phyloP scores from a whole-genome alignment of 2,888 invertebrate genomes.

The Cremastobaeus sp. region DNA sequence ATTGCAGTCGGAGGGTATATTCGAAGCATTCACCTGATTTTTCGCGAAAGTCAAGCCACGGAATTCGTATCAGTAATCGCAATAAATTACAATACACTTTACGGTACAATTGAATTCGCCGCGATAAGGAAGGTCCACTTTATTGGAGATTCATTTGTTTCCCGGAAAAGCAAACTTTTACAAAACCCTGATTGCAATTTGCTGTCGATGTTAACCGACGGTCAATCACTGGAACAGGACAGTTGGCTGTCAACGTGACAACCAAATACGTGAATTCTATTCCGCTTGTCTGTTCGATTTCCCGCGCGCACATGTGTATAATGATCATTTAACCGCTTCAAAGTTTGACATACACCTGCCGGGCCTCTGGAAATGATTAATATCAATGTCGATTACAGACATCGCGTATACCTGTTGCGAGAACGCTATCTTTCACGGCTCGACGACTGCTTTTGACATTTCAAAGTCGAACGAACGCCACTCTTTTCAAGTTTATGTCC shows the following conservation, averaged over 20 bases:
- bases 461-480: slow-evolving; percentile 26
- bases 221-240: slow-evolving; percentile 24
- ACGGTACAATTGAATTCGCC: too few species aligned
- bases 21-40: too few species aligned
- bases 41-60: too few species aligned
- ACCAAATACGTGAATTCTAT: neutral
- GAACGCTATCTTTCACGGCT: slow-evolving; percentile 29
- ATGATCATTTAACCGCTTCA: slow-evolving; percentile 46
- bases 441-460: slow-evolving; percentile 49
- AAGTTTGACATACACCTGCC: slow-evolving; percentile 52
- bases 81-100: too few species aligned
- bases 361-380: slow-evolving; percentile 47
- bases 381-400: slow-evolving; percentile 59
- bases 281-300: neutral
- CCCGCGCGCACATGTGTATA: neutral
- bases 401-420: slow-evolving; percentile 51
- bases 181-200: too few species aligned
- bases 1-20: neutral
- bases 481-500: slow-evolving; percentile 7
- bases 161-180: too few species aligned
- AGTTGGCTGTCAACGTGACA: slow-evolving; percentile 32
- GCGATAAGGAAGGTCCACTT: too few species aligned
- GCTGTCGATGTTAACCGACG: too few species aligned
- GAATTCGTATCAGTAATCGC: too few species aligned
- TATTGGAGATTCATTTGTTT: too few species aligned